phyloP scores from a whole-genome alignment of 2,888 invertebrate species.

The Creontiades dilutus region DNA sequence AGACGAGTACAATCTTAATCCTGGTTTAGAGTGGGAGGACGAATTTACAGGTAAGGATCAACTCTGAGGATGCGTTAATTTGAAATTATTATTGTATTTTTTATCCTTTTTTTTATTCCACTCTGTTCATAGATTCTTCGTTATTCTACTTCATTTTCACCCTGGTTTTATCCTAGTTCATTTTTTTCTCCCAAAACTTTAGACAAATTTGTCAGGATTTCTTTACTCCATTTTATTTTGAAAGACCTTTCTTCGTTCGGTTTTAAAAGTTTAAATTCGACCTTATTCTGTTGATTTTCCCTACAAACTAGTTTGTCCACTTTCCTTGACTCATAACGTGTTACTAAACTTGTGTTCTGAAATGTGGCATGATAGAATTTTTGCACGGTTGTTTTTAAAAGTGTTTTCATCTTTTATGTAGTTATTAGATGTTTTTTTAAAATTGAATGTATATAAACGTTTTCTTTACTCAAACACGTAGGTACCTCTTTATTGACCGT shows the following conservation, averaged over 20 bases:
- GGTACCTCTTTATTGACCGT: background rate
- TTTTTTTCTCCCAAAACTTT: background rate
- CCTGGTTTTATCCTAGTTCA: background rate
- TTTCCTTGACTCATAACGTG: constrained; percentile 23
- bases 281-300: constrained; percentile 12
- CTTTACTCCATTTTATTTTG: too few species aligned
- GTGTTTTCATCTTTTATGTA: background rate
- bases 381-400: background rate
- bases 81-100: constrained; percentile 74
- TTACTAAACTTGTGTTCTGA: constrained; percentile 20
- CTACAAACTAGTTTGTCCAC: background rate
- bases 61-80: constrained; percentile 80
- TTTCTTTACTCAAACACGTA: background rate
- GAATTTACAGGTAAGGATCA: constrained; percentile 96
- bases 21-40: constrained; percentile 99
- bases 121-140: constrained; percentile 21
- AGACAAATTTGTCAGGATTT: too few species aligned
- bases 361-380: background rate
- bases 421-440: background rate
- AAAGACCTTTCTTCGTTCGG: background rate
- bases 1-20: constrained; percentile 99
- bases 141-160: constrained; percentile 30
- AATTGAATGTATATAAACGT: background rate
- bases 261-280: background rate
- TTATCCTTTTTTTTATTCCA: constrained; percentile 47